Evolutionary conservation across 2,797 vertebrate genomes (phyloP).

Genomic region (Pteronotus mesoamericanus): DNA sequence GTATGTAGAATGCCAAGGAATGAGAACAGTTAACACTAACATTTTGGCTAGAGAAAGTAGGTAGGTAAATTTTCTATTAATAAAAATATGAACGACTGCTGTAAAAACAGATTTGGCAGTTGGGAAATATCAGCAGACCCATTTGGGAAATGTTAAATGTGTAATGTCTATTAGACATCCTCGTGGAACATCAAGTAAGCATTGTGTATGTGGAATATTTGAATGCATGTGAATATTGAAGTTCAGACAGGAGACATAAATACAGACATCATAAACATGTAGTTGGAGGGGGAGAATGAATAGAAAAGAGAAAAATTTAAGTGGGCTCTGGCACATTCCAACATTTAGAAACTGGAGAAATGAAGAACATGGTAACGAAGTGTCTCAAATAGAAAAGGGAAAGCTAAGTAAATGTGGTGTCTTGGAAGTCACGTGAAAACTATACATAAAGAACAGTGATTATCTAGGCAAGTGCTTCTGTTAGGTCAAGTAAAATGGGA

Average conservation of each 20-base stretch:
- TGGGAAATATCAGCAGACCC: background rate
- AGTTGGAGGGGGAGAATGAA: background rate
- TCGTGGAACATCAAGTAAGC: background rate
- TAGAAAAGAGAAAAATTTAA: background rate
- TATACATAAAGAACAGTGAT: background rate
- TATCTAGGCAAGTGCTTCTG: background rate
- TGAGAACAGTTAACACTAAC: background rate
- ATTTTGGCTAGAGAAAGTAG: background rate
- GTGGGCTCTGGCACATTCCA: background rate
- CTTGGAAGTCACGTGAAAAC: background rate
- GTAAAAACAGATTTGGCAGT: background rate
- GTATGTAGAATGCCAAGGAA: background rate
- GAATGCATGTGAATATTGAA: background rate
- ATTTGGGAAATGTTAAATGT: background rate
- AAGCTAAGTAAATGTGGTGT: background rate
- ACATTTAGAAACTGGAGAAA: background rate
- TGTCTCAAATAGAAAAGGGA: background rate
- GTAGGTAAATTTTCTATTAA: background rate
- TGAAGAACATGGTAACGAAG: background rate
- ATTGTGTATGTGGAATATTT: background rate
- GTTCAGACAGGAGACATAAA: background rate
- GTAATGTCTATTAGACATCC: background rate
- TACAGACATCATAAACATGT: background rate
- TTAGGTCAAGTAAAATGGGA: background rate
- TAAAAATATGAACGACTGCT: background rate